A percentile compares a stretch with the other conserved stretches of the same genome.
phyloP scores from a whole-genome alignment of 2,888 invertebrate genomes.

The Eurytoma adleriae region DNA sequence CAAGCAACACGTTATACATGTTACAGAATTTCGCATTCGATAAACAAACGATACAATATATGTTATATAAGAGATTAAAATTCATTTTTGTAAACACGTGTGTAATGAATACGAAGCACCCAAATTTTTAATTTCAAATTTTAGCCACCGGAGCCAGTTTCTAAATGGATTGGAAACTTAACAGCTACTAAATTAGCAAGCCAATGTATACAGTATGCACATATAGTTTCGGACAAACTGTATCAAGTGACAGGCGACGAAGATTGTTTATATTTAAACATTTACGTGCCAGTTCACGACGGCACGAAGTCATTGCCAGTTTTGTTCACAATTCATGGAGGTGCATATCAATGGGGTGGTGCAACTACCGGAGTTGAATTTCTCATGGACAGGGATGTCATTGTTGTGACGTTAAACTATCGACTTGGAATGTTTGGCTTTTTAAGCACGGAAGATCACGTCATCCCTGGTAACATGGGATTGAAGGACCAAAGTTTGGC shows the following conservation, averaged over 20 bases:
- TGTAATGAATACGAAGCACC: no score
- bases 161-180: slow-evolving; percentile 59
- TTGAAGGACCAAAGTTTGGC: slow-evolving; percentile 85
- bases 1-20: no score
- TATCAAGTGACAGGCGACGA: slow-evolving; percentile 59
- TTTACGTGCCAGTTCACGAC: slow-evolving; percentile 55
- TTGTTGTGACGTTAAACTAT: slow-evolving; percentile 84
- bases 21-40: no score
- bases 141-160: slow-evolving; percentile 59
- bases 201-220: slow-evolving; percentile 60
- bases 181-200: slow-evolving; percentile 57
- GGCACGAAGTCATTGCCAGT: slow-evolving; percentile 60
- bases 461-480: slow-evolving; percentile 84
- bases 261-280: slow-evolving; percentile 62
- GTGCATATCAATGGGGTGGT: slow-evolving; percentile 75
- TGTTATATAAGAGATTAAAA: background rate
- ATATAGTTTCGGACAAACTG: slow-evolving; percentile 45
- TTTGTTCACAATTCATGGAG: slow-evolving; percentile 68
- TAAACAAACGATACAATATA: no score
- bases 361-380: slow-evolving; percentile 77
- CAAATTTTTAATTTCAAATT: background rate
- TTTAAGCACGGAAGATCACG: slow-evolving; percentile 84
- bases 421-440: slow-evolving; percentile 86
- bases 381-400: slow-evolving; percentile 81
- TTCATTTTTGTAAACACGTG: no score